Evolutionary conservation across 2,888 invertebrate species (phyloP), one percentile per base, ranked within the genome.

Genomic region (Meliscaeva auricollis): DNA sequence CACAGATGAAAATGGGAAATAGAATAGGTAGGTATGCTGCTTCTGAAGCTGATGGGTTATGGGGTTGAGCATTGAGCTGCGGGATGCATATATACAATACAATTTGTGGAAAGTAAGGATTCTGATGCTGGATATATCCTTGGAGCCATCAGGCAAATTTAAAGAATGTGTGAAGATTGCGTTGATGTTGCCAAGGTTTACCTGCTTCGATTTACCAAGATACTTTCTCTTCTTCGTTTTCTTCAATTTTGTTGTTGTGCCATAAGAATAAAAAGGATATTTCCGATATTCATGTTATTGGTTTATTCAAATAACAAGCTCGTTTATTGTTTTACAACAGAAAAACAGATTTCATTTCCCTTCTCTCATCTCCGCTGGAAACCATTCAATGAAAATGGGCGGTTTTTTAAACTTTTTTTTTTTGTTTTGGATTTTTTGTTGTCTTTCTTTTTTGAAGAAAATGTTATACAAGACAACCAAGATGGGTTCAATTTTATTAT

Each of bases 251-350:
- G 58, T 56, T 46, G 52, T 52, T 17, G 48, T 64, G 73, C 50
- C 17, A 46, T 46, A 66, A 48, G 32, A 4, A 66, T 26, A 44
- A 56, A 77, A 87, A 62, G 83, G 77, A 85, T 85, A 80, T 77
- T 73, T 62, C 64, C 82, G 60, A 78, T 82, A 74, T 77, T 75
- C 32, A 46, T 46, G 77, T 90, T 88, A 88, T 89, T 91, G 90
- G 90, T 90, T 91, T 89, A 89, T 91, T 91, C 90, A 91, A 91
- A 90, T 90, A 91, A 91, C 92, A 91, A 89, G 89, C 89, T 89
- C 90, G 89, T 91, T 92, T 91, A 92, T 91, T 91, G 91, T 91
- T 91, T 90, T 89, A 90, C 90, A 88, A 89, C 87, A 82, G 74
- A 84, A 88, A 82, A 88, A 87, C 88, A 88, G 88, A 88, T 88